Percentiles rank a stretch among this genome's conserved stretches.
These are phyloP conservation scores for Menidia beryllina DNA, from an alignment of 2,113 vertebrate genomes.

Conservation along the genomic window DNA sequence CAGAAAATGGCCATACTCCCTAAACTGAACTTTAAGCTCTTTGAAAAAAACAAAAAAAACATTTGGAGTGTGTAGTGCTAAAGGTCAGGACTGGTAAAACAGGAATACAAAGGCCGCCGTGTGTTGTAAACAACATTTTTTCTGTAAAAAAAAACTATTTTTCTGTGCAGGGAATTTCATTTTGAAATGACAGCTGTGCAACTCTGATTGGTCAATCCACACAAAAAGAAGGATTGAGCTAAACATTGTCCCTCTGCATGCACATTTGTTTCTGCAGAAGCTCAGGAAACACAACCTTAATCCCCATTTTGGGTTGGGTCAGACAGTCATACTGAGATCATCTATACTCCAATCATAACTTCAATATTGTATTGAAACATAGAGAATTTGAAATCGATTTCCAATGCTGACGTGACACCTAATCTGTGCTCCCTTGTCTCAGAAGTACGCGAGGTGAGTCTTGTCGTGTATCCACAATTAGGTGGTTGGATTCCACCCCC, in stretches of 20 bases:
- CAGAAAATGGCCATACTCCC: not conserved
- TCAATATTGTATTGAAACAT: not conserved
- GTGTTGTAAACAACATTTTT: not conserved
- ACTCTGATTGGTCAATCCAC: not conserved
- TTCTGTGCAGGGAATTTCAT: not conserved
- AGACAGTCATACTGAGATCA: not conserved
- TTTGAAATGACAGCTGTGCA: not conserved
- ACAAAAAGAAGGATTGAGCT: not conserved
- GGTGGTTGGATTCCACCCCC: constrained; percentile 32
- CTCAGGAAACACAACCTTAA: not conserved
- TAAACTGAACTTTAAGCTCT: not conserved
- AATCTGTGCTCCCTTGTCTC: constrained; percentile 17
- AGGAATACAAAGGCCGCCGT: not conserved
- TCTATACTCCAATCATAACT: not conserved
- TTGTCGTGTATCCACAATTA: constrained; percentile 26
- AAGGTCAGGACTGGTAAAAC: constrained; percentile 5
- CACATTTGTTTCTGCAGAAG: constrained; percentile 1
- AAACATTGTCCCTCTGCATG: not conserved
- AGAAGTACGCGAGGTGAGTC: constrained; percentile 2
- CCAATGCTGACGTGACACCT: not conserved
- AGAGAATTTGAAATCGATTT: not conserved
- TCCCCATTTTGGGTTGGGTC: not conserved
- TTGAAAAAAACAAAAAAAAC: not conserved
- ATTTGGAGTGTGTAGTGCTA: not conserved
- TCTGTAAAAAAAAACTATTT: not conserved